Percentiles rank a stretch among this genome's conserved stretches.
These are phyloP conservation scores for Callyntrura sp. DNA, from an alignment of 2,888 invertebrate genomes.

Conservation along the genomic window DNA sequence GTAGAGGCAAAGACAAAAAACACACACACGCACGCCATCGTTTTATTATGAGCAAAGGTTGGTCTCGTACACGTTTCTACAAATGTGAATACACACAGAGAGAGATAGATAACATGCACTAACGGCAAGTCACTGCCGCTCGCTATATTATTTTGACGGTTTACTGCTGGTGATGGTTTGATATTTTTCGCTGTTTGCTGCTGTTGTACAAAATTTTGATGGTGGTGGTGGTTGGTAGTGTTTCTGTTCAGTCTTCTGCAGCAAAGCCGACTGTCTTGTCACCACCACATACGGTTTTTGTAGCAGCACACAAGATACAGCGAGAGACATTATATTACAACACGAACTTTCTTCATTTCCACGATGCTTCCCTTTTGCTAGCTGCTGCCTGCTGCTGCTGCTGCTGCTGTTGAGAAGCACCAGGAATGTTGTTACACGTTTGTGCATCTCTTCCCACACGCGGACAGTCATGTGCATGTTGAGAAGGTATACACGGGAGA, in stretches of 20 bases:
- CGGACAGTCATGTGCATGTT: conserved; percentile 45
- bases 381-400: neutral
- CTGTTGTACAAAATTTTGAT: neutral
- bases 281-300: neutral
- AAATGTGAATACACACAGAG: neutral
- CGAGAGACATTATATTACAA: neutral
- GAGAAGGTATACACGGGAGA: conserved; percentile 61
- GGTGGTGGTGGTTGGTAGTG: conserved; percentile 28
- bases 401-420: neutral
- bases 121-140: conserved; percentile 11
- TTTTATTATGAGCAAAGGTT: conserved; percentile 15
- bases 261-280: conserved; percentile 17
- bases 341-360: conserved; percentile 54
- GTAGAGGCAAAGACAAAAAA: conserved; percentile 35
- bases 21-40: conserved; percentile 20
- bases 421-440: conserved; percentile 23
- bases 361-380: conserved; percentile 32
- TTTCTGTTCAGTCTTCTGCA: conserved; percentile 1
- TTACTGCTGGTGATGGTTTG: conserved; percentile 44
- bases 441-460: conserved; percentile 1
- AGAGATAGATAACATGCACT: conserved; percentile 48
- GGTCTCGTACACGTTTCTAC: conserved; percentile 19
- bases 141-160: conserved; percentile 34
- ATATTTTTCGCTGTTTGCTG: conserved; percentile 46
- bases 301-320: conserved; percentile 23